A percentile compares a stretch with the other conserved stretches of the same genome.
phyloP scores from a whole-genome alignment of 2,888 invertebrate species.

The Cremastinae sp. region DNA sequence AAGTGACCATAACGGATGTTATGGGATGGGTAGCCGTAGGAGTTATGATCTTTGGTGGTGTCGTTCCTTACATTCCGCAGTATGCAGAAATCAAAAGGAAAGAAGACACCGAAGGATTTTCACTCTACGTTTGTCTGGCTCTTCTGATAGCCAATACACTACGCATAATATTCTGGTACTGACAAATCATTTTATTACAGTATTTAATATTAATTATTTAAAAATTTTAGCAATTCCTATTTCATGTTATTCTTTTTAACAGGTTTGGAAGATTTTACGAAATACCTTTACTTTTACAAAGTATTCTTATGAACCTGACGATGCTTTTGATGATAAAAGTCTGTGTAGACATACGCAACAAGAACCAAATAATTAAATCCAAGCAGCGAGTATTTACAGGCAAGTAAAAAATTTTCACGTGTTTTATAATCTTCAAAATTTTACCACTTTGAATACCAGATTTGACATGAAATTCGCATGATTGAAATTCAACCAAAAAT shows the following conservation, averaged over 20 bases:
- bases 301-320: constrained; percentile 97
- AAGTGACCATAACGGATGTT: constrained; percentile 88
- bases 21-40: constrained; percentile 90
- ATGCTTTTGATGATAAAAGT: constrained; percentile 98
- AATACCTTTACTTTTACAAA: constrained; percentile 95
- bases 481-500: too few relatives aligned
- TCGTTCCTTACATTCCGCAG: constrained; percentile 97
- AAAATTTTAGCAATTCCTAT: not conserved
- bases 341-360: constrained; percentile 92
- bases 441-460: too few relatives aligned
- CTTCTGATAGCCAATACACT: constrained; percentile 97
- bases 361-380: constrained; percentile 88
- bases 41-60: constrained; percentile 97
- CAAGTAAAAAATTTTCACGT: constrained; percentile 81
- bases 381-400: constrained; percentile 92
- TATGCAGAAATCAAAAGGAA: constrained; percentile 95
- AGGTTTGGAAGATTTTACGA: constrained; percentile 99
- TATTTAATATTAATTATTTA: not conserved
- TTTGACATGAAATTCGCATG: too few relatives aligned
- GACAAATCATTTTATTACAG: constrained; percentile 59
- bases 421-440: constrained; percentile 30
- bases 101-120: constrained; percentile 98
- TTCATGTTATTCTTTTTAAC: constrained; percentile 64
- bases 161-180: constrained; percentile 98
- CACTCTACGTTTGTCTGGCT: constrained; percentile 96